Base-by-base conservation (phyloP, 2,888 invertebrate genomes). In the Aproaerema taeniolella region DNA sequence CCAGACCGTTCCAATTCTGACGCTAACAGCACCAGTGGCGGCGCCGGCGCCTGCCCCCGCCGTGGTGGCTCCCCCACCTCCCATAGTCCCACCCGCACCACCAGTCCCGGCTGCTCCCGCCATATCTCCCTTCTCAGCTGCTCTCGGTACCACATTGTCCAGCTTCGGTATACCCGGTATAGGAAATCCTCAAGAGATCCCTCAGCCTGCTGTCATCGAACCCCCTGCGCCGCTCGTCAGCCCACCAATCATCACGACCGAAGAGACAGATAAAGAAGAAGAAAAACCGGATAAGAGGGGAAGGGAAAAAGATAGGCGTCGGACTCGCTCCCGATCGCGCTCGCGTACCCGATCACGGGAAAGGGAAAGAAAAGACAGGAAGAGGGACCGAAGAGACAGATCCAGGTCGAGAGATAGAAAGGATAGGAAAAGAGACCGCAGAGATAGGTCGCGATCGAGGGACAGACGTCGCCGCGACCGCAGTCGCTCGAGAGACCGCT, bases 1-100 rank as follows among this genome's bases (percentile, higher is more conserved):
- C 0, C 92, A 93, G 62, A 91, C 90, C 52, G 90, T 91, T 3
- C 90, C 91, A 2, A 87, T 91, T 44, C 88, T 92, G 69, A 88
- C 88, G 50, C 76, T 88, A 17, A 55, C 72, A 0, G 67, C 77
- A 1, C 67, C 80, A 0, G 75, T 79, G 0, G 75, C 80, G 1
- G 43, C 52, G 0, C 57, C 53, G 2, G 43, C 41, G 16, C 52
- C 2, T 50, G 51, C 41, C 43, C 59, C 45, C 47, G 55, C 45
- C 50, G 62, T 61, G 39, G 53, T 59, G 40, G 30, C 55, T 51
- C 9, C 52, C 40, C 10, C 47, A 26, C 50, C 54, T 0, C 50
- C 61, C 2, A 37, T 52, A 3, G 37, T 51, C 4, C 45, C 56
- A 1, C 29, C 61, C 60, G 8, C 57, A 67, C 33, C 50, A 14